phyloP scores from a whole-genome alignment of 1,140 invertebrate species.

The Zaprionus tsacasi region DNA sequence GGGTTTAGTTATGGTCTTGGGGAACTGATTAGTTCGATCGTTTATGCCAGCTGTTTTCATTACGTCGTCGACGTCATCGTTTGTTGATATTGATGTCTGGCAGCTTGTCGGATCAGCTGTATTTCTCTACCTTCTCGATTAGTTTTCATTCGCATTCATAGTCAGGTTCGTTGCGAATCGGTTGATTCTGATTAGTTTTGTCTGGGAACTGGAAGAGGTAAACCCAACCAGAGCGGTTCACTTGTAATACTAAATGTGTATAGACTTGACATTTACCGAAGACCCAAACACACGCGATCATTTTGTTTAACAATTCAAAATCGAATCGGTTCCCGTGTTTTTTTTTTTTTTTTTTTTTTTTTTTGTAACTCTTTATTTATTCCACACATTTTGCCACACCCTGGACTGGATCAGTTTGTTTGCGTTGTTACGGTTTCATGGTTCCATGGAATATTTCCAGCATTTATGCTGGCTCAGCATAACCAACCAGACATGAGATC shows the following conservation, averaged over 20 bases:
- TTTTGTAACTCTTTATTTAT: constrained; percentile 8
- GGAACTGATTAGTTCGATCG: constrained; percentile 14
- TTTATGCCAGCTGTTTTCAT: constrained; percentile 36
- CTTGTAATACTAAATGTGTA: background rate
- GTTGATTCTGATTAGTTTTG: background rate
- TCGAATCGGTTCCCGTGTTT: background rate
- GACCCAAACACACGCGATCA: constrained; percentile 1
- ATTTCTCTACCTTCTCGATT: background rate
- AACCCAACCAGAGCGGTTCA: constrained; percentile 9
- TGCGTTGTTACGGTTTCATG: constrained; percentile 43
- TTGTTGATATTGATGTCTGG: constrained; percentile 8
- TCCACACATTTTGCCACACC: constrained; percentile 32
- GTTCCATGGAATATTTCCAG: constrained; percentile 69
- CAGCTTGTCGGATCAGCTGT: constrained; percentile 28
- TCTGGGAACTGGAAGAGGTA: background rate
- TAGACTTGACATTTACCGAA: background rate
- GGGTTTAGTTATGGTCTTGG: background rate
- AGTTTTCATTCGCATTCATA: constrained; percentile 2
- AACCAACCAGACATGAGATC: constrained; percentile 55
- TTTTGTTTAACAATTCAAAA: constrained; percentile 1
- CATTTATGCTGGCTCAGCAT: constrained; percentile 62
- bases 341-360: constrained; percentile 15
- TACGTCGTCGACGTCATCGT: background rate
- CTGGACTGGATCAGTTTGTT: constrained; percentile 60
- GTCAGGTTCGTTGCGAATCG: constrained; percentile 19